phyloP scores from a whole-genome alignment of 2,888 invertebrate species.

The Blera fallax region DNA sequence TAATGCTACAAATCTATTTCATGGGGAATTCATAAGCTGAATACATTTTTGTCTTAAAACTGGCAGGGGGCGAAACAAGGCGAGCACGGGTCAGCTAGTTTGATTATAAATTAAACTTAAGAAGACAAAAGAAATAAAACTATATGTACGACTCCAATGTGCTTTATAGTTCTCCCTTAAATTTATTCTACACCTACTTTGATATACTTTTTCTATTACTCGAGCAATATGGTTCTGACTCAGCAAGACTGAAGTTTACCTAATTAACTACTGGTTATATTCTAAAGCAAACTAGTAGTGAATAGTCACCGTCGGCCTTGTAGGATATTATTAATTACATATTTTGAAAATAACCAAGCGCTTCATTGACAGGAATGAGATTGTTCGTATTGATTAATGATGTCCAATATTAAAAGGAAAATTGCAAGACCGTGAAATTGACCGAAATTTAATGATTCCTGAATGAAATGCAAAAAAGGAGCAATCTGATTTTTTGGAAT shows the following conservation, averaged over 20 bases:
- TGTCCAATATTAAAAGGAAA: background rate
- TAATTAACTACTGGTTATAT: background rate
- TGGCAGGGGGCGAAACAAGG: too few relatives aligned
- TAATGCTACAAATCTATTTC: too few relatives aligned
- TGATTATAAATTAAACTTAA: too few relatives aligned
- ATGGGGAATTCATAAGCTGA: too few relatives aligned
- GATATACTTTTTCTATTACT: background rate
- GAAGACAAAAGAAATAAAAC: too few relatives aligned
- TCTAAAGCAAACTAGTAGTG: background rate
- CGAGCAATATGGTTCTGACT: background rate
- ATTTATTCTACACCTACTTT: background rate
- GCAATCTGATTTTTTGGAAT: too few relatives aligned
- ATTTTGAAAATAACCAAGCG: constrained; percentile 17
- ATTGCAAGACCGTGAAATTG: constrained; percentile 24
- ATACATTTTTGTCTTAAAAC: too few relatives aligned
- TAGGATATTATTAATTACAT: constrained; percentile 21
- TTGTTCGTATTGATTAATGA: constrained; percentile 45
- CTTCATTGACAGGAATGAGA: constrained; percentile 31
- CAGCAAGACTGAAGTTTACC: background rate
- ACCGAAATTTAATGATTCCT: constrained; percentile 42
- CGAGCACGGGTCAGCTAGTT: too few relatives aligned
- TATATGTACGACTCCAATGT: too few relatives aligned
- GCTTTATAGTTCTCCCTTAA: background rate
- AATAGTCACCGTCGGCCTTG: background rate
- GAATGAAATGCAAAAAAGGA: constrained; percentile 39